Evolutionary conservation across 1,140 invertebrate species (phyloP).

Genomic region (Homalodisca vitripennis): DNA sequence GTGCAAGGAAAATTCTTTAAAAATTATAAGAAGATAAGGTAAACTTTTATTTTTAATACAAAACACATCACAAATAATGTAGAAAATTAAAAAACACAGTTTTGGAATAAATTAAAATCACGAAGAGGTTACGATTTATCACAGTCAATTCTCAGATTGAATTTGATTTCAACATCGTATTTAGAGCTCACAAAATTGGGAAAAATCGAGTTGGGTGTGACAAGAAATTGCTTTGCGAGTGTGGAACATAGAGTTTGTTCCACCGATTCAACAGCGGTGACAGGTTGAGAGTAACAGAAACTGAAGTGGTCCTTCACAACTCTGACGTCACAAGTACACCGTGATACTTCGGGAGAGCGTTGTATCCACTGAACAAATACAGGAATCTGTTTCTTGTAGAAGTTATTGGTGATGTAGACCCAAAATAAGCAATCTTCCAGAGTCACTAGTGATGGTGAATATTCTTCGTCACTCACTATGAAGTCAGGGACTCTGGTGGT

Average conservation of each 20-base stretch:
- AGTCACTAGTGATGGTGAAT: neutral
- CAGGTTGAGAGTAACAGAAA: neutral
- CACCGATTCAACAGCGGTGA: neutral
- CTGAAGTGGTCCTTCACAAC: conserved; percentile 4
- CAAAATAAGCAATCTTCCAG: neutral
- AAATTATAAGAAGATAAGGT: too few species aligned
- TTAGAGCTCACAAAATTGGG: conserved; percentile 4
- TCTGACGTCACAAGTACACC: neutral
- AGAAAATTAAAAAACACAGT: too few species aligned
- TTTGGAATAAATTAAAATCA: too few species aligned
- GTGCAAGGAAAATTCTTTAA: too few species aligned
- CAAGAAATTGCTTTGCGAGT: conserved; percentile 4
- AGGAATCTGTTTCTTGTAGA: conserved; percentile 9
- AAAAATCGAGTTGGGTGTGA: conserved; percentile 2
- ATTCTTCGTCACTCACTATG: neutral
- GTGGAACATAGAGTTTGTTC: conserved; percentile 3
- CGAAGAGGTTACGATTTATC: too few species aligned
- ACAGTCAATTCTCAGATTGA: neutral
- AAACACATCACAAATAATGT: too few species aligned
- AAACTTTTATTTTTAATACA: too few species aligned
- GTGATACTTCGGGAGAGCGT: neutral
- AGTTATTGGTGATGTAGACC: conserved; percentile 9
- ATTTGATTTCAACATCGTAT: conserved; percentile 3
- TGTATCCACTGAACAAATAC: conserved; percentile 1
- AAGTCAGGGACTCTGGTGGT: neutral